Conservation (phyloP, 2,888 invertebrate genomes). For the Microctonus aethiopoides region DNA sequence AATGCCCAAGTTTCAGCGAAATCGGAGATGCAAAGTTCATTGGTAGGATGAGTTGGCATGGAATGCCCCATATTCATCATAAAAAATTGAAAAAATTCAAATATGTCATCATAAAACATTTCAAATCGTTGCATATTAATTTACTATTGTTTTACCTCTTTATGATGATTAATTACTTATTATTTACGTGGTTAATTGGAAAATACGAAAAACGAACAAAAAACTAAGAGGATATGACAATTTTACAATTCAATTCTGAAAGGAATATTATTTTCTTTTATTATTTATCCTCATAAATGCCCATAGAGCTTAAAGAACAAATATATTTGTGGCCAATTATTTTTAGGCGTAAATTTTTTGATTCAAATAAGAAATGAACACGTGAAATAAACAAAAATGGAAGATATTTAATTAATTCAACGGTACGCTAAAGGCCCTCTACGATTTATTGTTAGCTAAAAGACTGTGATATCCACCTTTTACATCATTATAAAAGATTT, state of each 20-base stretch:
- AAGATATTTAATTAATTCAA: constrained; percentile 17
- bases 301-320: not conserved
- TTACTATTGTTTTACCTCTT: not conserved
- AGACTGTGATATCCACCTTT: constrained; percentile 43
- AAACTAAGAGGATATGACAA: not conserved
- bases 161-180: not conserved
- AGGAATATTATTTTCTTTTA: not conserved
- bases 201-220: too few species aligned
- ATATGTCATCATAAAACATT: not conserved
- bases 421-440: constrained; percentile 11
- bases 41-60: too few species aligned
- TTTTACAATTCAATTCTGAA: not conserved
- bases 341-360: not conserved
- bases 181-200: too few species aligned
- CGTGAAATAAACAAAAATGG: not conserved
- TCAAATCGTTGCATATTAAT: not conserved
- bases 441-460: constrained; percentile 43
- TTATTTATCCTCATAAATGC: not conserved
- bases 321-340: not conserved
- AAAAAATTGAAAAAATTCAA: not conserved
- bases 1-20: too few species aligned
- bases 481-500: constrained; percentile 34
- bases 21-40: too few species aligned
- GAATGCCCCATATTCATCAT: too few species aligned
- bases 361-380: not conserved